These are phyloP conservation scores for Tethya wilhelma DNA, from an alignment of 37 sponge, comb jelly and placozoan species.

Conservation along the genomic window DNA sequence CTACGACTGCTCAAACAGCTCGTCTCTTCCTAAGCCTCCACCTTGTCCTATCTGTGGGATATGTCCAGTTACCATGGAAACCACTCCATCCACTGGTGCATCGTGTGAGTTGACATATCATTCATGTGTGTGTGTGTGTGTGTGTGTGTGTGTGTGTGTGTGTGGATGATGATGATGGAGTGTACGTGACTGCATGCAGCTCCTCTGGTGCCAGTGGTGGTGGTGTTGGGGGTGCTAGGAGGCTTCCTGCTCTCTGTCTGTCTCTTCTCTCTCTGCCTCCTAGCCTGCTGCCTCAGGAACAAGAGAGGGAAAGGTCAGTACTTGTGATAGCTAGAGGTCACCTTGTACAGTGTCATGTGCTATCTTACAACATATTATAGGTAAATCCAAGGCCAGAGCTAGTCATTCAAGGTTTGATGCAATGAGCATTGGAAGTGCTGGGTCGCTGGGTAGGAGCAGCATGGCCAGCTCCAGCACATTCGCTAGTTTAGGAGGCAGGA, in stretches of 20 bases:
- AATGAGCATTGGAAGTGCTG: background rate
- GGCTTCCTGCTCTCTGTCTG: background rate
- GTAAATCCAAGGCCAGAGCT: no score
- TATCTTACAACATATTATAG: no score
- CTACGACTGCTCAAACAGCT: constrained; percentile 27
- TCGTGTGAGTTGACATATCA: no score
- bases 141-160: no score
- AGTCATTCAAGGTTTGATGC: background rate
- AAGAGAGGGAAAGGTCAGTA: background rate
- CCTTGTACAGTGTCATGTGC: no score
- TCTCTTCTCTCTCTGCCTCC: background rate
- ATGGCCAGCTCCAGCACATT: constrained; percentile 14
- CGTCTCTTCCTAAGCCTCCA: constrained; percentile 19
- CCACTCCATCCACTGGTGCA: no score
- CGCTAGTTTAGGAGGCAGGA: background rate
- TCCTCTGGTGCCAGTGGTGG: background rate
- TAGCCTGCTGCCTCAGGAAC: background rate
- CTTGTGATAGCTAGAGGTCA: no score
- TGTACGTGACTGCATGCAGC: no score
- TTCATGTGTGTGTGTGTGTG: no score
- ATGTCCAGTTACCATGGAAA: background rate
- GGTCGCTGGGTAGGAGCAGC: constrained; percentile 10
- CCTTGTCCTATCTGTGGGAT: no score
- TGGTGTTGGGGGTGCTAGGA: background rate
- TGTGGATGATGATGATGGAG: no score